phyloP scores from a whole-genome alignment of 2,113 vertebrate species.

The Myrmophylax atrothorax region DNA sequence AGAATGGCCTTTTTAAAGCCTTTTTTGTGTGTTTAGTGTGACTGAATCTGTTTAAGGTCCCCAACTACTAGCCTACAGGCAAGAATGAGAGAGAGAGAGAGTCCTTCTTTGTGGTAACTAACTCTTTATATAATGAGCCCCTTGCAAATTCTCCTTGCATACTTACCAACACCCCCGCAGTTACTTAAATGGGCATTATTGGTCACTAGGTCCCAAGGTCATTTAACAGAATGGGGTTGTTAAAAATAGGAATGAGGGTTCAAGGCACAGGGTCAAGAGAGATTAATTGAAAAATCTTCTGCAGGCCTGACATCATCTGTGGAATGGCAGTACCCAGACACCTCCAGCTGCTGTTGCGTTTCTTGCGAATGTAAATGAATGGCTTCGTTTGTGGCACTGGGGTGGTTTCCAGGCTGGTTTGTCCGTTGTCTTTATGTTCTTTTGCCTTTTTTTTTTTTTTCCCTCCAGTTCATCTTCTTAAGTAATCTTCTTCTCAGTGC shows the following conservation, averaged over 20 bases:
- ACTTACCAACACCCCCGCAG: slow-evolving; percentile 18
- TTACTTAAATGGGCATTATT: slow-evolving; percentile 72
- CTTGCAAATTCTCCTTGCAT: slow-evolving; percentile 62
- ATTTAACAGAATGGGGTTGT: slow-evolving; percentile 60
- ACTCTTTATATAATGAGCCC: slow-evolving; percentile 46
- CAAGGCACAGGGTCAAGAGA: slow-evolving; percentile 65
- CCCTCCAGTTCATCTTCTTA: not conserved
- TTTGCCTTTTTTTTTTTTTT: not conserved
- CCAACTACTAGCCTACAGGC: not conserved
- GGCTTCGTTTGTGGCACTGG: not conserved
- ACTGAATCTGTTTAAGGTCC: not conserved
- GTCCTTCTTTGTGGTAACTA: slow-evolving; percentile 25
- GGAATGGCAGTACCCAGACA: slow-evolving; percentile 56
- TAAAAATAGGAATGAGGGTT: slow-evolving; percentile 71
- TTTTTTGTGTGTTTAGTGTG: not conserved
- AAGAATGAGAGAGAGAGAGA: not conserved
- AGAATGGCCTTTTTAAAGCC: not conserved
- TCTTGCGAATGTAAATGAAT: slow-evolving; percentile 65
- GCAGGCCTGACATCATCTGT: slow-evolving; percentile 57
- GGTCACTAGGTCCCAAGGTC: slow-evolving; percentile 65
- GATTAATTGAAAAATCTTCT: slow-evolving; percentile 76
- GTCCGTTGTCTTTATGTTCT: not conserved
- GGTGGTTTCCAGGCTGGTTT: not conserved
- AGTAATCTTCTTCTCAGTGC: not conserved
- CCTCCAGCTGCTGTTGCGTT: slow-evolving; percentile 62